Percentiles rank a stretch among this genome's conserved stretches.
phyloP scores from a whole-genome alignment of 2,888 invertebrate species.

The Oscheius sp. region DNA sequence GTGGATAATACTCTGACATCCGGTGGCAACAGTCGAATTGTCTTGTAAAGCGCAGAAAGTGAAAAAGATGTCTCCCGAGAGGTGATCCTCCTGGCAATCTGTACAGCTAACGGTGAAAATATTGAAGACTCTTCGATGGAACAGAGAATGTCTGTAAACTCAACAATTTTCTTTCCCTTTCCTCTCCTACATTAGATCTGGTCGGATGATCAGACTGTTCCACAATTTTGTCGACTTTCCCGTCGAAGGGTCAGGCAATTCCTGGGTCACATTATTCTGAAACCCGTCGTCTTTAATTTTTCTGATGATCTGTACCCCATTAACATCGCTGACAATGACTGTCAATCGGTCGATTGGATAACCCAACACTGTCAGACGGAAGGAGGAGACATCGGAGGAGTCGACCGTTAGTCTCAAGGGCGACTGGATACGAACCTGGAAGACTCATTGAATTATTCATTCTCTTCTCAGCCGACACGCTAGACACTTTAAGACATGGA shows the following conservation, averaged over 20 bases:
- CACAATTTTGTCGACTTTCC: background rate
- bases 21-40: background rate
- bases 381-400: background rate
- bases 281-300: background rate
- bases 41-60: conserved; percentile 1
- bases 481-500: background rate
- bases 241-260: background rate
- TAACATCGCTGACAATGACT: background rate
- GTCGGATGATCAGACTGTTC: conserved; percentile 16
- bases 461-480: background rate
- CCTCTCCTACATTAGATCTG: conserved; percentile 8
- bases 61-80: conserved; percentile 29
- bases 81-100: conserved; percentile 22
- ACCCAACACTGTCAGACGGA: conserved; percentile 3
- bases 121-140: conserved; percentile 28
- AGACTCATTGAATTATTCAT: background rate
- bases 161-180: background rate
- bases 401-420: conserved; percentile 3
- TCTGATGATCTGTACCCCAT: conserved; percentile 11
- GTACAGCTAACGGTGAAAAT: conserved; percentile 23
- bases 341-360: conserved; percentile 20
- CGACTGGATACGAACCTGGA: conserved; percentile 19
- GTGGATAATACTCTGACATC: conserved; percentile 5
- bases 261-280: background rate
- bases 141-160: conserved; percentile 33